A percentile compares a stretch with the other conserved stretches of the same genome.
Evolutionary conservation across 2,888 invertebrate genomes (phyloP).

Genomic region (Cantharis flavilabris): DNA sequence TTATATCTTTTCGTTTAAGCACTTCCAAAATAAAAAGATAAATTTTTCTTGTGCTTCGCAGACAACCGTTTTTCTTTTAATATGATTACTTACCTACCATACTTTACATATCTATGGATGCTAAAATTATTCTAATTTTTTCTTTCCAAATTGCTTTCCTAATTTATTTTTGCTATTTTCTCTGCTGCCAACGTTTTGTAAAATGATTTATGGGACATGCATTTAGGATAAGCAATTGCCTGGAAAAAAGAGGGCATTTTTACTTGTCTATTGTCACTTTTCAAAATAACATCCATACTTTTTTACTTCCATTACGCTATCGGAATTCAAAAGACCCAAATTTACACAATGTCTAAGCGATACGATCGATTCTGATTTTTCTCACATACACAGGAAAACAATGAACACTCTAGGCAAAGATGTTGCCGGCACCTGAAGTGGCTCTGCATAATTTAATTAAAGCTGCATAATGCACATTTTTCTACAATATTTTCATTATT

Average conservation of each 20-base stretch:
- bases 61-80: constrained; percentile 17
- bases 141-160: not conserved
- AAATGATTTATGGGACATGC: not conserved
- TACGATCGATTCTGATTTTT: not conserved
- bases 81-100: constrained; percentile 15
- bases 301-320: not conserved
- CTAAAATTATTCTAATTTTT: not conserved
- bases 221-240: not conserved
- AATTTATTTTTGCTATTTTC: not conserved
- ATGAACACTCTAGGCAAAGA: too few relatives aligned
- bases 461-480: too few relatives aligned
- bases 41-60: constrained; percentile 6
- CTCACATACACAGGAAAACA: too few relatives aligned
- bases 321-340: not conserved
- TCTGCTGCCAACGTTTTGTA: not conserved
- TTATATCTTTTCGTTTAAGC: constrained; percentile 22
- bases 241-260: not conserved
- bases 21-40: constrained; percentile 12
- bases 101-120: not conserved
- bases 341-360: not conserved
- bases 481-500: too few relatives aligned
- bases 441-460: too few relatives aligned
- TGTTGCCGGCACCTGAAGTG: too few relatives aligned
- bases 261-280: not conserved
- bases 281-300: not conserved